Evolutionary conservation across 2,113 vertebrate genomes (phyloP).

Genomic region (Myotis davidii): DNA sequence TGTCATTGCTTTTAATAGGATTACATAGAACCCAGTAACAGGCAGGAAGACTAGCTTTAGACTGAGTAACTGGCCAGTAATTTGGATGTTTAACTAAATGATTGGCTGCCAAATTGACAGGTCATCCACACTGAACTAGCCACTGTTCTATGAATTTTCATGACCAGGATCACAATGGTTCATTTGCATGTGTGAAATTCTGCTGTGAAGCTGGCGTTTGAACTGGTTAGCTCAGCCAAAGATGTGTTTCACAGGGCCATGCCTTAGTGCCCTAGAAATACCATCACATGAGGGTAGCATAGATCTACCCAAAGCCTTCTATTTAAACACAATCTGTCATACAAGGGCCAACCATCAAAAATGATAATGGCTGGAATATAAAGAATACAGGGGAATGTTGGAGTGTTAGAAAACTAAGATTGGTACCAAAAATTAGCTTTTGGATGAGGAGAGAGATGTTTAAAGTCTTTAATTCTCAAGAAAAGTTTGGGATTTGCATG

Average conservation of each 20-base stretch:
- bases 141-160: constrained; percentile 81
- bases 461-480: not conserved
- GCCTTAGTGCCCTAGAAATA: constrained; percentile 50
- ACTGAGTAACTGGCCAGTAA: constrained; percentile 77
- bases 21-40: constrained; percentile 75
- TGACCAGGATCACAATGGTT: constrained; percentile 77
- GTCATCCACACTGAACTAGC: constrained; percentile 80
- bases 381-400: not conserved
- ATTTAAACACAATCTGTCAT: not conserved
- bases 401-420: constrained; percentile 7
- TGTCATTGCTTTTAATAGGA: constrained; percentile 74
- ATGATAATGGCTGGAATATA: not conserved
- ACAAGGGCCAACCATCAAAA: not conserved
- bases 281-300: constrained; percentile 41
- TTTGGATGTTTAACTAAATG: constrained; percentile 82
- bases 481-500: not conserved
- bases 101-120: constrained; percentile 81
- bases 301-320: not conserved
- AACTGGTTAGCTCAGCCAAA: constrained; percentile 75
- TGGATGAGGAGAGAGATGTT: not conserved
- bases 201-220: constrained; percentile 80
- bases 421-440: not conserved
- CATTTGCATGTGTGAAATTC: constrained; percentile 83
- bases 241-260: constrained; percentile 44
- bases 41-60: constrained; percentile 75